Base-by-base conservation (phyloP, 2,888 invertebrate genomes). In the Dolichopus griseipennis region DNA sequence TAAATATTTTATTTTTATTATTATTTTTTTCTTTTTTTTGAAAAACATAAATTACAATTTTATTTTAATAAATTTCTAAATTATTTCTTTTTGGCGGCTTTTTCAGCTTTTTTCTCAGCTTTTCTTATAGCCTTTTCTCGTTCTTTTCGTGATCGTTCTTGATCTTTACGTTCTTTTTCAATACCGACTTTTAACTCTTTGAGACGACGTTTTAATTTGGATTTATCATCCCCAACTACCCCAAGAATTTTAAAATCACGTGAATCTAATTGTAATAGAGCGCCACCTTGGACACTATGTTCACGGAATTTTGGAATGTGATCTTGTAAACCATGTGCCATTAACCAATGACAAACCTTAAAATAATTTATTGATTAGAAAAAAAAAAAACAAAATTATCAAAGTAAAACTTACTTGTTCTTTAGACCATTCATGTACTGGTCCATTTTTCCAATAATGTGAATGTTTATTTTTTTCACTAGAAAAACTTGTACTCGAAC, bases 341-440 rank as follows among this genome's bases (percentile, higher is more conserved):
- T 83, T 72, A 97, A 84, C 96, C 96, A 97, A 80, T 95, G 93
- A 82, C 93, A 93, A 67, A 97, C 95, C 91, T 95, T 78, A 9
- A 75, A 69, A 12, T 37, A 27, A 69, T 70, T 68, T 67, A 12
- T 37, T 2, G 27, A 27, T 66, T 65, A 65, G 21, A 65, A 37
- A 37, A 10, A 37, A 10, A 37, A 10, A 37, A 12, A 37, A 27
- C 27, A 27, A 27, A 27, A 27, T 27, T 4, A 27, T 27, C 9
- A n/a, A 21, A 20, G 8, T 37, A 37, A 37, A 10, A 37, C 71
- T 77, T 75, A 90, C 90, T 83, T 90, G 90, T 76, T 89, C 89
- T 78, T 89, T 90, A 73, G 86, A 87, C 92, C 92, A 92, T 74
- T 91, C 90, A 64, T 86, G 84, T 63, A 91, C 88, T 18, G 87